These are phyloP conservation scores for Spizella passerina DNA, from an alignment of 2,797 vertebrate species.

Conservation along the genomic window DNA sequence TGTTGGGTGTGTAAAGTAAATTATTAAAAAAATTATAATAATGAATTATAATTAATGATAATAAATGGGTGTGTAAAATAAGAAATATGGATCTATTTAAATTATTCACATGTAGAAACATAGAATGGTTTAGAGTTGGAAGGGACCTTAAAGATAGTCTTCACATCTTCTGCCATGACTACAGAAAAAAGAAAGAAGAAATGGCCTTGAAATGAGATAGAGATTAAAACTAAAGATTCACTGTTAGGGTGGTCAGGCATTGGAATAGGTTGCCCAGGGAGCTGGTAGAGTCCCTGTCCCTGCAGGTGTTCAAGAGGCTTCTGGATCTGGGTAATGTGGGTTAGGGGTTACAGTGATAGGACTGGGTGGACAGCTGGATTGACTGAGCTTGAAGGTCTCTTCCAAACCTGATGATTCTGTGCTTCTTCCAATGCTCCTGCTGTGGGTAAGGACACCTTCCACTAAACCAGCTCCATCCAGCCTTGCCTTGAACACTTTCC, in stretches of 20 bases:
- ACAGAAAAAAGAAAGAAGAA: neutral
- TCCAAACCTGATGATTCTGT: neutral
- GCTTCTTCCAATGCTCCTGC: neutral
- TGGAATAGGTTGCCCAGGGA: neutral
- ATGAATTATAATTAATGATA: neutral
- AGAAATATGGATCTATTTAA: neutral
- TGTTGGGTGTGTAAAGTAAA: neutral
- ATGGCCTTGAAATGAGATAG: fast-evolving
- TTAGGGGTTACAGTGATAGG: neutral
- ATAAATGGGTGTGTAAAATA: neutral
- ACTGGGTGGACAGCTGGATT: neutral
- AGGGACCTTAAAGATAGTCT: neutral
- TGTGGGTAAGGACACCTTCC: neutral
- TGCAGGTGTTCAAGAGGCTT: neutral
- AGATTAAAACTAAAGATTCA: neutral
- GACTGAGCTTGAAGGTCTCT: neutral
- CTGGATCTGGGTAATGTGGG: neutral
- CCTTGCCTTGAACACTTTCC: neutral
- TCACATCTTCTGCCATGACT: neutral
- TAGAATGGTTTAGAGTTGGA: neutral
- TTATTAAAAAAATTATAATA: neutral
- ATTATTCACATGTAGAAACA: neutral
- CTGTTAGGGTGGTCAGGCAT: neutral
- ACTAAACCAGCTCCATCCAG: neutral
- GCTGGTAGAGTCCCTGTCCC: neutral